phyloP scores from a whole-genome alignment of 2,888 invertebrate species.

The Steinernema scapterisci region DNA sequence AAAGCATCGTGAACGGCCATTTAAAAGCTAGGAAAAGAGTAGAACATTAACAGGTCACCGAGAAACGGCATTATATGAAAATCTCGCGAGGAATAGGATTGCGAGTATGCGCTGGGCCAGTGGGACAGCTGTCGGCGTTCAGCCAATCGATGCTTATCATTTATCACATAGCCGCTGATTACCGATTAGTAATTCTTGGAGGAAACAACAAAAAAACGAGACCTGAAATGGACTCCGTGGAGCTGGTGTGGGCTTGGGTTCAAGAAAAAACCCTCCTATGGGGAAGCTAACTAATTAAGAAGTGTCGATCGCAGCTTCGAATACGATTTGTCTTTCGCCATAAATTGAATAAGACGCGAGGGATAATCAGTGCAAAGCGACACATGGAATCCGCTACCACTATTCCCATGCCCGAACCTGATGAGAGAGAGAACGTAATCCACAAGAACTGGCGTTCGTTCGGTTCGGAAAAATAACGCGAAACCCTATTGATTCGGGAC shows the following conservation, averaged over 20 bases:
- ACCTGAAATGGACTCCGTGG: neutral
- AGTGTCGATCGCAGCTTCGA: slow-evolving; percentile 9
- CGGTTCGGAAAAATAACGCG: neutral
- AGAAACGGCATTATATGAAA: slow-evolving; percentile 27
- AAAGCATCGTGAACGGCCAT: slow-evolving; percentile 1
- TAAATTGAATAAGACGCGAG: slow-evolving; percentile 29
- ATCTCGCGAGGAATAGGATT: slow-evolving; percentile 26
- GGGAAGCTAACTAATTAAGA: slow-evolving; percentile 9
- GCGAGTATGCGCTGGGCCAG: slow-evolving; percentile 22
- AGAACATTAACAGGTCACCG: slow-evolving; percentile 21
- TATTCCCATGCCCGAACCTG: slow-evolving; percentile 5
- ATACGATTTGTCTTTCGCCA: slow-evolving; percentile 20
- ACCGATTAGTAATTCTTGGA: slow-evolving; percentile 4
- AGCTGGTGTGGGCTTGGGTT: neutral
- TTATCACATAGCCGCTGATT: slow-evolving; percentile 20
- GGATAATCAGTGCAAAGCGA: slow-evolving; percentile 31
- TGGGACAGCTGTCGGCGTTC: slow-evolving; percentile 19
- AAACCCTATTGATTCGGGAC: neutral
- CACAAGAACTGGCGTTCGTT: neutral
- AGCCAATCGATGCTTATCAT: slow-evolving; percentile 32
- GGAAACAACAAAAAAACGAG: neutral
- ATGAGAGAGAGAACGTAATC: neutral
- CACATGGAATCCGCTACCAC: neutral
- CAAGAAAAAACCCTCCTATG: neutral
- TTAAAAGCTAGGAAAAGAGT: slow-evolving; percentile 3